Evolutionary conservation across 2,113 vertebrate species (phyloP).

Genomic region (Nannobrachium achirus): DNA sequence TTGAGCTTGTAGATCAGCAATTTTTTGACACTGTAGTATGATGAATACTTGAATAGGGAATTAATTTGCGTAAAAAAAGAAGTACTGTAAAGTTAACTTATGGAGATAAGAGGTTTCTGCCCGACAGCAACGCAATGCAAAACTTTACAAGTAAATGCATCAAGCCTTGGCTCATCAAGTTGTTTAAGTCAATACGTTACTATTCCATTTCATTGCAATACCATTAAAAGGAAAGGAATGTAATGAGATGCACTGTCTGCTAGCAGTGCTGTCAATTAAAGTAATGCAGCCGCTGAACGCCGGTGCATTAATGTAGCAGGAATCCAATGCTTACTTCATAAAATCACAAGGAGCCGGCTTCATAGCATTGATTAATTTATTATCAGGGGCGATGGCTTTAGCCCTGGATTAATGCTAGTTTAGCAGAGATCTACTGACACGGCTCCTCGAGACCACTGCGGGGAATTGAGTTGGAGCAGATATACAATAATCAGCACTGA

Average conservation of each 20-base stretch:
- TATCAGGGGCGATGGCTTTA: not conserved
- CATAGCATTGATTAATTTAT: not conserved
- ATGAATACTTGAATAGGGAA: too few relatives aligned
- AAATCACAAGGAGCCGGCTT: not conserved
- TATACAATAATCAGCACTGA: not conserved
- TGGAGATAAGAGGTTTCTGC: too few relatives aligned
- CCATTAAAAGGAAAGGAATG: not conserved
- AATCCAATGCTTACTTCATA: not conserved
- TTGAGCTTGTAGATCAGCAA: too few relatives aligned
- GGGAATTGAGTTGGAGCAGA: not conserved
- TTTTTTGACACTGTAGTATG: too few relatives aligned
- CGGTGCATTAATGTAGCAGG: not conserved
- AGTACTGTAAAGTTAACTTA: too few relatives aligned
- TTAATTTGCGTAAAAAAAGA: too few relatives aligned
- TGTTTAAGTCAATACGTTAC: too few relatives aligned
- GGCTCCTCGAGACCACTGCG: constrained; percentile 4
- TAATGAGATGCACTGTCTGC: constrained; percentile 29
- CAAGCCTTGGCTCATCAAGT: too few relatives aligned
- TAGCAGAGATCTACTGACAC: constrained; percentile 3
- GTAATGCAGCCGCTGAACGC: too few relatives aligned
- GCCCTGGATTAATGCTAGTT: not conserved
- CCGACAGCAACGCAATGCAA: too few relatives aligned
- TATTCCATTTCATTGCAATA: too few relatives aligned
- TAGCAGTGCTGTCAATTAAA: not conserved
- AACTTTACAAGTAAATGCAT: too few relatives aligned